Evolutionary conservation across 2,113 vertebrate genomes (phyloP), one percentile per base, ranked within the genome.

Genomic region (Aramus guarauna): DNA sequence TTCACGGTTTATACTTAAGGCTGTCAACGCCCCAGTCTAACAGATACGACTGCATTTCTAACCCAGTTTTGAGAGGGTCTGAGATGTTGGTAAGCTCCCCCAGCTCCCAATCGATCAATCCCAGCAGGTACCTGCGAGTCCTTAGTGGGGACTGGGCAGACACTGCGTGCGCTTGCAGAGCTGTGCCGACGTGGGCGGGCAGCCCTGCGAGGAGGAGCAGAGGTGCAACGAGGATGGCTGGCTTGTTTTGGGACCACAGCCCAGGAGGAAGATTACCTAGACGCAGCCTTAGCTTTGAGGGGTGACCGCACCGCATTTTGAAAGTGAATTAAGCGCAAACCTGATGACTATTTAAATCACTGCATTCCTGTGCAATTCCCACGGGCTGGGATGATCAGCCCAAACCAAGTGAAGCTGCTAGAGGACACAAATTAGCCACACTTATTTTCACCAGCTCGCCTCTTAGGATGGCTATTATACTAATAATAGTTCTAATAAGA

Each of bases 111-210:
- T 3, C 14, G 29, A 55, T 11, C 20, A 50, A 17, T 15, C 29
- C 37, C 14, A 15, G 79, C 18, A 71, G 52, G 48, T 41, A 23
- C 52, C 47, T 30, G 53, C 0, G 5, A 45, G 48, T 50, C 39
- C 55, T 15, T 13, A 19, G 29, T 1, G 9, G 9, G 7, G 14
- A 41, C 26, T 9, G 20, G 32, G 34, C 24, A 48, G 27, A 12
- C 26, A 36, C 8, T 1, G 5, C 2, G 16, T 21, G 60, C 3
- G 1, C 14, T 27, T 27, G 24, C n/a, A 39, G 29, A 30, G 45
- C 64, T 78, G 60, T n/a, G 56, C 41, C 7, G 1, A n/a, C 39
- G 20, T 18, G 0, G 59, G 36, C 1, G 2, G 23, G 41, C 0
- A 2, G 20, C 9, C 19, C 47, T 23, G 37, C 1, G n/a, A 50